Conservation (phyloP, 2,888 invertebrate genomes). For the Drymonia ruficornis region DNA sequence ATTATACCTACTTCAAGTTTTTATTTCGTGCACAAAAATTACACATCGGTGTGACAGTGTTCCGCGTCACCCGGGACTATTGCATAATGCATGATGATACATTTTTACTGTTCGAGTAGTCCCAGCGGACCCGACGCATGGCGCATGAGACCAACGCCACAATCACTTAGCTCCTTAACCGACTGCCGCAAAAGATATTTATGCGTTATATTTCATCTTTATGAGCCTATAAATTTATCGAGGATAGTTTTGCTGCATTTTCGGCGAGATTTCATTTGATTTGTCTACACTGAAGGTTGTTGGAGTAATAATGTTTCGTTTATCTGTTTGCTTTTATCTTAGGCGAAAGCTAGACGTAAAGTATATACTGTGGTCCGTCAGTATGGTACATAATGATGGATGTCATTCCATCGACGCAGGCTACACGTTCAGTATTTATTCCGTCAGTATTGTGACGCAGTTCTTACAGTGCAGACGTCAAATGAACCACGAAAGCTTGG, state of each 20-base stretch:
- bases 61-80: slow-evolving; percentile 38
- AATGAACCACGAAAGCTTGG: too few relatives aligned
- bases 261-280: slow-evolving; percentile 1
- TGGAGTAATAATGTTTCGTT: neutral
- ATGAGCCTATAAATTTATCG: neutral
- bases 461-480: too few relatives aligned
- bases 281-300: neutral
- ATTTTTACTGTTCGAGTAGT: slow-evolving; percentile 49
- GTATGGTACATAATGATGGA: too few relatives aligned
- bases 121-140: slow-evolving; percentile 9
- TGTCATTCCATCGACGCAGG: too few relatives aligned
- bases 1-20: too few relatives aligned
- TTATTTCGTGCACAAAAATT: neutral
- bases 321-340: too few relatives aligned
- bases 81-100: slow-evolving; percentile 59
- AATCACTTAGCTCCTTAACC: slow-evolving; percentile 42
- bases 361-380: too few relatives aligned
- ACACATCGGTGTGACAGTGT: slow-evolving; percentile 28
- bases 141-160: slow-evolving; percentile 40
- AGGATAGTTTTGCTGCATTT: neutral
- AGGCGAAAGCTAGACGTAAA: too few relatives aligned
- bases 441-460: too few relatives aligned
- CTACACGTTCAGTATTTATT: too few relatives aligned
- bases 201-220: slow-evolving; percentile 1
- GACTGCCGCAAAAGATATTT: neutral